Conservation (phyloP, 2,888 invertebrate genomes). For the Athalia rosae region DNA sequence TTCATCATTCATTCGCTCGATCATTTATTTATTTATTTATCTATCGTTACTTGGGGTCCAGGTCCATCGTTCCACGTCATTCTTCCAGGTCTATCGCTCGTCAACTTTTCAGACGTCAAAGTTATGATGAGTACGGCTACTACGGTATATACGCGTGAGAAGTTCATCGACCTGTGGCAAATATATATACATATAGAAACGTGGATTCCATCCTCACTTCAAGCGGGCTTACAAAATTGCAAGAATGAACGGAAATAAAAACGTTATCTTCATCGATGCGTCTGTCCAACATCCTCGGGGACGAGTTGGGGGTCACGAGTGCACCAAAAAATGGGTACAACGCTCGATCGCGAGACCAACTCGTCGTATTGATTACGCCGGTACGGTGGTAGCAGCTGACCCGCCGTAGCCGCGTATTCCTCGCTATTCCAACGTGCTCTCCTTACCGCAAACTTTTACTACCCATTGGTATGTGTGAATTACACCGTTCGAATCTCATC, state of each 20-base stretch:
- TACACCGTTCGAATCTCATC: neutral
- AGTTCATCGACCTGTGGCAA: no score
- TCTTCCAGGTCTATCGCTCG: neutral
- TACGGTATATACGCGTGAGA: no score
- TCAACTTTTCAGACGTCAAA: neutral
- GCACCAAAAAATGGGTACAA: conserved; percentile 59
- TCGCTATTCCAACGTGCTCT: conserved; percentile 28
- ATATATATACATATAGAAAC: no score
- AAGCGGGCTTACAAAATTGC: no score
- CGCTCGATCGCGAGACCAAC: conserved; percentile 55
- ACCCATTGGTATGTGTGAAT: conserved; percentile 13
- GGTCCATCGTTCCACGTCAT: no score
- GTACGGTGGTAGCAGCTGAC: conserved; percentile 55
- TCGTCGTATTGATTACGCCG: conserved; percentile 60
- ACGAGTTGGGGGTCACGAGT: conserved; percentile 47
- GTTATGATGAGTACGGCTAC: neutral
- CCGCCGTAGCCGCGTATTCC: conserved; percentile 55
- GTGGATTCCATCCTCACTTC: no score
- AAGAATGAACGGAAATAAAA: no score
- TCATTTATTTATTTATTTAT: no score
- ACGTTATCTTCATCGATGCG: no score
- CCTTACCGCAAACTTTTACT: conserved; percentile 30
- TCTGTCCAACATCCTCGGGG: neutral
- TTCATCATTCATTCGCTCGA: no score
- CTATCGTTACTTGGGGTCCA: no score